These are phyloP conservation scores for Villa cingulata DNA, from an alignment of 2,888 invertebrate genomes.

Conservation along the genomic window DNA sequence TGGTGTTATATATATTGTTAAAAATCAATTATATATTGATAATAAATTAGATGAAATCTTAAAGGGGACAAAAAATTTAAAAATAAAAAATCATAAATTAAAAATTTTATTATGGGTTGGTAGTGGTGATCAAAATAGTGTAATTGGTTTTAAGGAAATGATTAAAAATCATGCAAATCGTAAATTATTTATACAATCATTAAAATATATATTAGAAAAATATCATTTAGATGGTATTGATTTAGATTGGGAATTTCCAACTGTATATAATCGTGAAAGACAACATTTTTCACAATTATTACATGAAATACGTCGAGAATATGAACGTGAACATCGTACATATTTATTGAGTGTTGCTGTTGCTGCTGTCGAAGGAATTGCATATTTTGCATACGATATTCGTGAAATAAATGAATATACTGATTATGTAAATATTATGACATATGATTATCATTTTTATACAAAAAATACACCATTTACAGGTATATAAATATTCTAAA, in stretches of 20 bases:
- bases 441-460: constrained; percentile 79
- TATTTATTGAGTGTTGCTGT: constrained; percentile 63
- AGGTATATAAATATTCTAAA: constrained; percentile 25
- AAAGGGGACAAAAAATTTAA: constrained; percentile 35
- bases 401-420: constrained; percentile 62
- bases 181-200: constrained; percentile 46
- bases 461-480: constrained; percentile 65
- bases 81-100: constrained; percentile 46
- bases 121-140: constrained; percentile 31
- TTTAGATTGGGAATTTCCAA: constrained; percentile 82
- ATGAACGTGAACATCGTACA: constrained; percentile 42
- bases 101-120: constrained; percentile 70
- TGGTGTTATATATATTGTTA: constrained; percentile 53
- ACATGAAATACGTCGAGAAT: constrained; percentile 55
- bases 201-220: constrained; percentile 33
- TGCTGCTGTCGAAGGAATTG: constrained; percentile 62
- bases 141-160: constrained; percentile 56
- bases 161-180: constrained; percentile 54
- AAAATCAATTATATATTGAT: constrained; percentile 46
- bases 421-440: constrained; percentile 82
- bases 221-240: constrained; percentile 36
- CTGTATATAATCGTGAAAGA: constrained; percentile 45
- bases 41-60: constrained; percentile 29
- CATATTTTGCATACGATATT: constrained; percentile 65
- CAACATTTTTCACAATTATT: constrained; percentile 63